Percentiles rank a stretch among this genome's conserved stretches.
These are phyloP conservation scores for Manduca sexta DNA, from an alignment of 1,140 invertebrate species.

Conservation along the genomic window DNA sequence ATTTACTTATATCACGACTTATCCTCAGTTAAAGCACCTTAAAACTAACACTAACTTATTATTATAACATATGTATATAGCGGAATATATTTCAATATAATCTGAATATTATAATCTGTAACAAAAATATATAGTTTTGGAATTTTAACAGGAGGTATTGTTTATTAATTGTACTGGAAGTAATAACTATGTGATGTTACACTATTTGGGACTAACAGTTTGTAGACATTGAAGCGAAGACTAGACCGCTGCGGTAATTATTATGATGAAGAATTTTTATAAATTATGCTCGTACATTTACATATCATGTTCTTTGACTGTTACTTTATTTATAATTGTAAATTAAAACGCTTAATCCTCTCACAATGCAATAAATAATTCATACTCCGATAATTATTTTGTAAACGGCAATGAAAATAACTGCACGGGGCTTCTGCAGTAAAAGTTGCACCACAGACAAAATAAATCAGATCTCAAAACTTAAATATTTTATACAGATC, in stretches of 20 bases:
- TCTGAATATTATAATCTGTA: slow-evolving; percentile 39
- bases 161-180: slow-evolving; percentile 45
- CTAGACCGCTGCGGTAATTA: slow-evolving; percentile 20
- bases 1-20: slow-evolving; percentile 55
- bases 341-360: too few species aligned
- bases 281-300: background rate
- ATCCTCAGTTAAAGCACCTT: slow-evolving; percentile 62
- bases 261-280: background rate
- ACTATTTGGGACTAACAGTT: slow-evolving; percentile 21
- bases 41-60: slow-evolving; percentile 42
- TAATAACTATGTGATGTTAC: slow-evolving; percentile 39
- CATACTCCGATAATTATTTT: background rate
- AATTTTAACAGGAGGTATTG: slow-evolving; percentile 64
- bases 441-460: slow-evolving; percentile 40
- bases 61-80: slow-evolving; percentile 36
- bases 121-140: slow-evolving; percentile 63
- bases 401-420: background rate
- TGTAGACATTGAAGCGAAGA: slow-evolving; percentile 27
- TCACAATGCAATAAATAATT: background rate
- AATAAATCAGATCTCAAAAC: slow-evolving; percentile 51
- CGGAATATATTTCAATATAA: slow-evolving; percentile 23
- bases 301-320: background rate
- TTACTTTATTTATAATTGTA: too few species aligned
- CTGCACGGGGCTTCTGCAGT: background rate
- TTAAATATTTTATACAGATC: slow-evolving; percentile 66